Conservation (phyloP, 2,888 invertebrate species). For the Cecidostiba fungosa region DNA sequence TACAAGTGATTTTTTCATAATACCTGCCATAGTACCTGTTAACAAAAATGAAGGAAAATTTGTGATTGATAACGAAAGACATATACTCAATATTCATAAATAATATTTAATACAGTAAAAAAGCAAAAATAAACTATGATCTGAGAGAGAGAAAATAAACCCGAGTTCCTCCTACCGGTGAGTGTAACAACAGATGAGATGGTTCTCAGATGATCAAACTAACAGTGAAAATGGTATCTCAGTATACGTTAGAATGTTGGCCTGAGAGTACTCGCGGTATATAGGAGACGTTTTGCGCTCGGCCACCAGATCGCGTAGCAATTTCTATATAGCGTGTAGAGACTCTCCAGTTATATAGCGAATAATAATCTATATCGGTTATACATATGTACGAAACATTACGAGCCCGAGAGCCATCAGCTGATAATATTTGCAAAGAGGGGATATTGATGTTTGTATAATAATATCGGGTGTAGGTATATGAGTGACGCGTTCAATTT, state of each 20-base stretch:
- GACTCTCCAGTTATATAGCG: not conserved
- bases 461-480: not conserved
- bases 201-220: not conserved
- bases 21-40: not conserved
- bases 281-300: not conserved
- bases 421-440: not conserved
- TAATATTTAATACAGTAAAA: not conserved
- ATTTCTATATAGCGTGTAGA: no score
- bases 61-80: not conserved
- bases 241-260: not conserved
- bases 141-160: no score
- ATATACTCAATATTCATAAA: not conserved
- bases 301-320: not conserved
- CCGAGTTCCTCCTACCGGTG: no score
- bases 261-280: not conserved
- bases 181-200: no score
- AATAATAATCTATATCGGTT: not conserved
- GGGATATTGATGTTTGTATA: no score
- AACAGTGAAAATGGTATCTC: not conserved
- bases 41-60: not conserved
- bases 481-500: constrained; percentile 24
- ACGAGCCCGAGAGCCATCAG: not conserved
- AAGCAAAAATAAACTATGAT: no score
- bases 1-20: not conserved
- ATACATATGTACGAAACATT: no score